phyloP scores from a whole-genome alignment of 1,140 invertebrate species.

The Bombus cullumanus region DNA sequence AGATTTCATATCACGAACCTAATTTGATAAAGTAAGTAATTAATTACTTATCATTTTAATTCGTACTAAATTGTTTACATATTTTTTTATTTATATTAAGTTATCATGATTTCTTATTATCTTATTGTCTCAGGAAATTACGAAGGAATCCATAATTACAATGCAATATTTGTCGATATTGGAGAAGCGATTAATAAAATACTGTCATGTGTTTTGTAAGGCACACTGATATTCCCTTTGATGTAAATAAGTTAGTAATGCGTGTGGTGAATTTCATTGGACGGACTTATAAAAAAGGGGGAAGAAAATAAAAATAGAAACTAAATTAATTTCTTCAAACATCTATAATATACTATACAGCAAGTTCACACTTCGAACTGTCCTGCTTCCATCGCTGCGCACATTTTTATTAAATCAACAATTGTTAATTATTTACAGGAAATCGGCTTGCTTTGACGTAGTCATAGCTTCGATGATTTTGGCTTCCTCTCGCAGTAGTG shows the following conservation, averaged over 20 bases:
- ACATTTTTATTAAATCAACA: slow-evolving; percentile 12
- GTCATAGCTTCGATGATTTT: slow-evolving; percentile 19
- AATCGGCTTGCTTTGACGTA: not conserved
- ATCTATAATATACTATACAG: not conserved
- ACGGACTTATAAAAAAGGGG: not conserved
- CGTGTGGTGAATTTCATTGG: not conserved
- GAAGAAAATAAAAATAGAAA: not conserved
- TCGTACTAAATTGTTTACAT: not conserved
- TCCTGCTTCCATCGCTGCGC: slow-evolving; percentile 30
- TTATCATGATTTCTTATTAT: slow-evolving; percentile 20
- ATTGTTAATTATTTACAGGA: slow-evolving; percentile 37
- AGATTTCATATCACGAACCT: slow-evolving; percentile 69
- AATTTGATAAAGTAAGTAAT: slow-evolving; percentile 66
- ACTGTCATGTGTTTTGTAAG: not conserved
- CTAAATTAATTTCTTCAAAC: not conserved
- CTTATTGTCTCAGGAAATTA: slow-evolving; percentile 45
- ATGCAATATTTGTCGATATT: not conserved
- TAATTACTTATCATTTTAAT: too few species aligned
- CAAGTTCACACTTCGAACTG: not conserved
- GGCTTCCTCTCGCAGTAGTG: slow-evolving; percentile 48
- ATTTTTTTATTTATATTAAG: not conserved
- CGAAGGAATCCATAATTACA: slow-evolving; percentile 25
- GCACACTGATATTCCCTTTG: not conserved
- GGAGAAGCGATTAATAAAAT: not conserved
- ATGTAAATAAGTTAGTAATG: slow-evolving; percentile 39